Percentiles rank a stretch among this genome's conserved stretches.
Conservation (phyloP, 2,797 vertebrate species). For the Echiichthys vipera region DNA sequence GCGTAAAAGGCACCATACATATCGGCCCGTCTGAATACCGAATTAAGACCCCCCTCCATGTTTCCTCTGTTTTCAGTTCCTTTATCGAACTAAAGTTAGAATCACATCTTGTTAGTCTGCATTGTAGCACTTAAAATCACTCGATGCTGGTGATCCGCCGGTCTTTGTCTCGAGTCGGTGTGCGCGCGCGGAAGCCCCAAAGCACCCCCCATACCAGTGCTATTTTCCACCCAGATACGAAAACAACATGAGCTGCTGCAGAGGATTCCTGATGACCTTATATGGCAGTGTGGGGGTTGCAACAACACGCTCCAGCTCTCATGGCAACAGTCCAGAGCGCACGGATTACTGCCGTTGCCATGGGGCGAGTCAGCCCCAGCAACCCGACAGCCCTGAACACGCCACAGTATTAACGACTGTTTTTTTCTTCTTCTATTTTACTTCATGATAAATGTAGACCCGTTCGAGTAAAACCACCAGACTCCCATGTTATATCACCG, state of each 20-base stretch:
- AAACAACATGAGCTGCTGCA: slow-evolving; percentile 44
- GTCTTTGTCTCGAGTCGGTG: slow-evolving; percentile 19
- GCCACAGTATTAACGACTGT: slow-evolving; percentile 20
- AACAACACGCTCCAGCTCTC: slow-evolving; percentile 49
- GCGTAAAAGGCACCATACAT: neutral
- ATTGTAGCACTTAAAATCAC: slow-evolving; percentile 43
- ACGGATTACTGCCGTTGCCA: slow-evolving; percentile 75
- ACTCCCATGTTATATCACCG: slow-evolving; percentile 30
- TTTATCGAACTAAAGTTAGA: slow-evolving; percentile 24
- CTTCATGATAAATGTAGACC: slow-evolving; percentile 23
- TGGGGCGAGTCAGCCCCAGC: slow-evolving; percentile 58
- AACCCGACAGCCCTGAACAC: slow-evolving; percentile 34
- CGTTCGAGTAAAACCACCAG: slow-evolving; percentile 28
- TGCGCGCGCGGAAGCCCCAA: slow-evolving; percentile 39
- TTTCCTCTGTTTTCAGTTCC: slow-evolving; percentile 5
- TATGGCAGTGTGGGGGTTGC: slow-evolving; percentile 77
- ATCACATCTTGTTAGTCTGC: slow-evolving; percentile 39
- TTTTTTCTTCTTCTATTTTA: slow-evolving; percentile 5
- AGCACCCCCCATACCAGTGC: slow-evolving; percentile 33
- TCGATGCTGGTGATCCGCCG: neutral
- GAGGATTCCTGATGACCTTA: slow-evolving; percentile 80
- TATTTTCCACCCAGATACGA: slow-evolving; percentile 68
- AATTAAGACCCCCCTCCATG: slow-evolving; percentile 21
- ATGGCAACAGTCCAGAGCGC: slow-evolving; percentile 76
- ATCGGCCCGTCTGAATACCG: neutral